Percentiles rank a stretch among this genome's conserved stretches.
These are phyloP conservation scores for Cantharis flavilabris DNA, from an alignment of 2,888 invertebrate species.

Conservation along the genomic window DNA sequence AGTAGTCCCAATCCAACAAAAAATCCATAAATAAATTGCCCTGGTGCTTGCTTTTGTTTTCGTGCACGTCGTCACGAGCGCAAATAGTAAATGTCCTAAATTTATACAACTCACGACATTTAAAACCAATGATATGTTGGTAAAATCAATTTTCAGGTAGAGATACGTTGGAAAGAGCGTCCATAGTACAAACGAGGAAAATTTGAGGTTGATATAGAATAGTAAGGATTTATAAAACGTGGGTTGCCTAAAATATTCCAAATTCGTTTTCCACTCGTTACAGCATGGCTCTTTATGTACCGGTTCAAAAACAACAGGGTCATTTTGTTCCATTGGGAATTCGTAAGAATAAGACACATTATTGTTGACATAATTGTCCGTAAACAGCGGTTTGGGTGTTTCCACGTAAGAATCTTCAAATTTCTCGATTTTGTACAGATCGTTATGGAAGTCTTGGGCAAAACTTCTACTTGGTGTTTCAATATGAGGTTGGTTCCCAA, in stretches of 20 bases:
- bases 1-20: constrained; percentile 59
- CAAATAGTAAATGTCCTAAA: constrained; percentile 40
- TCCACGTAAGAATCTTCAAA: constrained; percentile 41
- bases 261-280: background rate
- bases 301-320: constrained; percentile 46
- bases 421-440: constrained; percentile 57
- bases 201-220: constrained; percentile 60
- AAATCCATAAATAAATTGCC: constrained; percentile 47
- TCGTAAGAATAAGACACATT: constrained; percentile 50
- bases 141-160: constrained; percentile 45
- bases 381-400: constrained; percentile 60
- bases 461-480: constrained; percentile 12
- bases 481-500: background rate
- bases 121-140: constrained; percentile 41
- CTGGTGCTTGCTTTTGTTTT: constrained; percentile 44
- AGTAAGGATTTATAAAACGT: constrained; percentile 63
- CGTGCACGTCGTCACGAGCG: constrained; percentile 43
- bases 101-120: constrained; percentile 42
- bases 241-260: constrained; percentile 43
- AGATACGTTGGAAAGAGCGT: constrained; percentile 61
- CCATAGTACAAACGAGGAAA: constrained; percentile 59
- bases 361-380: constrained; percentile 60
- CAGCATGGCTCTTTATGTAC: background rate
- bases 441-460: constrained; percentile 35
- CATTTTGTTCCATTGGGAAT: constrained; percentile 27